A percentile compares a stretch with the other conserved stretches of the same genome.
phyloP scores from a whole-genome alignment of 2,888 invertebrate species.

The Conchocele bisecta region DNA sequence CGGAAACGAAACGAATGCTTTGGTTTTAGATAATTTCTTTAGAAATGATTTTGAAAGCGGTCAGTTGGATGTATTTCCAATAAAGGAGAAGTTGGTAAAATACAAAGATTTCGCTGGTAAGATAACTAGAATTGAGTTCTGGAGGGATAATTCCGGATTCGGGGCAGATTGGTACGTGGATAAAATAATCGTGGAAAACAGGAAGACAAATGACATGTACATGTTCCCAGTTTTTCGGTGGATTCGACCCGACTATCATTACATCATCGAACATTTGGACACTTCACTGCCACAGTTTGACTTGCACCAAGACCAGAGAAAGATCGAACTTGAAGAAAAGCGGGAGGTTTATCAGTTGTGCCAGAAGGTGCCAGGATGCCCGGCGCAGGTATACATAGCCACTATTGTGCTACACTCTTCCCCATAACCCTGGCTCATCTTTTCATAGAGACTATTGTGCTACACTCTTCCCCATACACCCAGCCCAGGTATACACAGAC shows the following conservation, averaged over 20 bases:
- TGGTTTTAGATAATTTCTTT: slow-evolving; percentile 80
- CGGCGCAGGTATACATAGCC: slow-evolving; percentile 70
- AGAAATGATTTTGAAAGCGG: slow-evolving; percentile 81
- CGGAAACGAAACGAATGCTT: slow-evolving; percentile 74
- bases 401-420: too few species aligned
- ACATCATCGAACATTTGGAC: slow-evolving; percentile 81
- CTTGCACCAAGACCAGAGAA: slow-evolving; percentile 75
- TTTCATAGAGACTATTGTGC: too few species aligned
- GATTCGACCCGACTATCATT: slow-evolving; percentile 80
- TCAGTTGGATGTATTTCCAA: slow-evolving; percentile 77
- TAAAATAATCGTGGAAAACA: slow-evolving; percentile 72
- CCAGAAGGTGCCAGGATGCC: slow-evolving; percentile 61
- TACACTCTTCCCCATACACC: too few species aligned
- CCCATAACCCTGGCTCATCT: too few species aligned
- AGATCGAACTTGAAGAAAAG: slow-evolving; percentile 80
- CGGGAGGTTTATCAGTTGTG: slow-evolving; percentile 69
- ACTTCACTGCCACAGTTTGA: slow-evolving; percentile 82
- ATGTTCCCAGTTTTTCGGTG: slow-evolving; percentile 83
- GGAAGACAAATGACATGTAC: slow-evolving; percentile 64
- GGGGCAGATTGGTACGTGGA: slow-evolving; percentile 82
- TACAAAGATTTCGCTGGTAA: slow-evolving; percentile 58
- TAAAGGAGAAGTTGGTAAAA: slow-evolving; percentile 43
- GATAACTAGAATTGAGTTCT: slow-evolving; percentile 79
- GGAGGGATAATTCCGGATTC: slow-evolving; percentile 81
- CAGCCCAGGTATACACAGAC: too few species aligned